Evolutionary conservation across 2,797 vertebrate genomes (phyloP).

Genomic region (Dendrocincla fuliginosa): DNA sequence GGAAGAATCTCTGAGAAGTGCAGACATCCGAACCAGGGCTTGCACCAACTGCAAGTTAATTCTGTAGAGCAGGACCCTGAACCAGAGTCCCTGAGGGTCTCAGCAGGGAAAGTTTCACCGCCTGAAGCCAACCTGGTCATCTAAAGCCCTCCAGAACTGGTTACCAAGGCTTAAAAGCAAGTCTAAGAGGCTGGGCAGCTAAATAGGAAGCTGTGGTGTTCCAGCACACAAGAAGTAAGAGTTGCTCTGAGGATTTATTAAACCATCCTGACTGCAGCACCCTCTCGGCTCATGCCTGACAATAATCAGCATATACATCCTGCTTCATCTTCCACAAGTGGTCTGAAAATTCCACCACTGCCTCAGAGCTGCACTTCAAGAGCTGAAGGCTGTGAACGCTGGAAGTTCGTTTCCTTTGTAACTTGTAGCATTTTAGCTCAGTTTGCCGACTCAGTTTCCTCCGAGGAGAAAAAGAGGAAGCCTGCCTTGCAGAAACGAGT

Average conservation of each 20-base stretch:
- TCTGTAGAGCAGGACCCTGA: neutral
- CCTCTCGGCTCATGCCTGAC: neutral
- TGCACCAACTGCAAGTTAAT: neutral
- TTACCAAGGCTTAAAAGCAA: neutral
- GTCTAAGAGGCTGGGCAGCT: neutral
- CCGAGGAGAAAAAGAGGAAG: slow-evolving; percentile 33
- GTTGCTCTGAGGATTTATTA: neutral
- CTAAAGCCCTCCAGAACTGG: neutral
- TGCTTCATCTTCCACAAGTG: neutral
- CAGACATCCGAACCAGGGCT: neutral
- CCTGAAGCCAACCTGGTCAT: neutral
- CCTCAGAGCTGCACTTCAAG: neutral
- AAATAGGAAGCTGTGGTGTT: neutral
- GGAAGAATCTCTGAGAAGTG: neutral
- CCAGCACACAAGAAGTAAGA: neutral
- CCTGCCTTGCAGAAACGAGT: neutral
- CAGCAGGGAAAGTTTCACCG: neutral
- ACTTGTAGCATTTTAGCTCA: neutral
- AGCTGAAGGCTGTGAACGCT: neutral
- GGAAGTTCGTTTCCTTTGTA: neutral
- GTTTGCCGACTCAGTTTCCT: neutral
- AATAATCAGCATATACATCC: neutral
- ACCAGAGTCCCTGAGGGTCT: neutral
- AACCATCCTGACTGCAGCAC: neutral
- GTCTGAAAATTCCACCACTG: neutral